A percentile compares a stretch with the other conserved stretches of the same genome.
Evolutionary conservation across 2,113 vertebrate species (phyloP).

Genomic region (Canis aureus): DNA sequence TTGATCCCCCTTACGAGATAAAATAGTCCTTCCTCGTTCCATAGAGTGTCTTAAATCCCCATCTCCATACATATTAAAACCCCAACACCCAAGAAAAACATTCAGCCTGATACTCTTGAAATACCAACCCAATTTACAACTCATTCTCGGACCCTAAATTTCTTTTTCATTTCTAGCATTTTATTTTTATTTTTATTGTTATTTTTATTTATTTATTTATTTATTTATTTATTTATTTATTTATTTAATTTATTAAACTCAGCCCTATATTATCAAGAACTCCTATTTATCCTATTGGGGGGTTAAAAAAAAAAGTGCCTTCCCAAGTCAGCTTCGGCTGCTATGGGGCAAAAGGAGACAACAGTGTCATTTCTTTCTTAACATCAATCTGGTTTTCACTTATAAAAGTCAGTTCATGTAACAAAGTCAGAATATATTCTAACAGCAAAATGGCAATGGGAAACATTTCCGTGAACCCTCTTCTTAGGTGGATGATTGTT

Average conservation of each 20-base stretch:
- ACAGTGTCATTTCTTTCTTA: neutral
- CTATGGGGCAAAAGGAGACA: neutral
- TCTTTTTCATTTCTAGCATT: neutral
- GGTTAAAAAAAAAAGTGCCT: neutral
- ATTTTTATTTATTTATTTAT: neutral
- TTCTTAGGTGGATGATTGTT: neutral
- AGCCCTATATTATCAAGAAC: neutral
- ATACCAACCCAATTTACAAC: neutral
- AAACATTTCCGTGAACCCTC: neutral
- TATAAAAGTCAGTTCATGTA: neutral
- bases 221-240: slow-evolving; percentile 7
- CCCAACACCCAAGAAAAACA: neutral
- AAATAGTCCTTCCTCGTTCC: neutral
- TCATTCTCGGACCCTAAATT: neutral
- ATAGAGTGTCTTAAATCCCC: neutral
- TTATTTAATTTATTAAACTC: neutral
- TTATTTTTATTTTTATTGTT: neutral
- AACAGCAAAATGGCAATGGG: neutral
- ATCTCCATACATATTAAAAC: neutral
- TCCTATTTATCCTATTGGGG: neutral
- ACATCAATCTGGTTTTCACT: neutral
- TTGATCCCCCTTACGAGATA: neutral
- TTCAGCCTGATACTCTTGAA: neutral
- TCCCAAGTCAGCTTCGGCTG: neutral
- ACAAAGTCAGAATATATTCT: neutral